Conservation (phyloP, 1,140 invertebrate species). For the Telenomus remus region DNA sequence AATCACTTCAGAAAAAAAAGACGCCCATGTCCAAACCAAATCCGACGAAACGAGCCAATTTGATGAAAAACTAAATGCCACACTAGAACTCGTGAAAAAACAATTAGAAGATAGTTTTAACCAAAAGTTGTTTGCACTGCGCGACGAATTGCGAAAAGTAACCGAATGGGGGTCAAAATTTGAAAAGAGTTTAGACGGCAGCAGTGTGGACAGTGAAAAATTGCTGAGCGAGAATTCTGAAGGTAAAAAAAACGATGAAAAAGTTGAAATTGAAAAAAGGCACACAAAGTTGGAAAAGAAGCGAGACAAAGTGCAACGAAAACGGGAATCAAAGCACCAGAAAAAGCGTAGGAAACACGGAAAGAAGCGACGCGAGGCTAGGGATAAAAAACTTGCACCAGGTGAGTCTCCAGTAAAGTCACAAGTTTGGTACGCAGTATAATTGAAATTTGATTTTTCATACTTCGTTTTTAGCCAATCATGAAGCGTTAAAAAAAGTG, state of each 20-base stretch:
- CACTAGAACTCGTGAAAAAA: conserved; percentile 52
- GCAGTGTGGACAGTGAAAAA: background rate
- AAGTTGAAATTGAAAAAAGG: background rate
- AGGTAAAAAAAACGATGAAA: background rate
- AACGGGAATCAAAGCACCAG: background rate
- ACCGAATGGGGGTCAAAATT: conserved; percentile 44
- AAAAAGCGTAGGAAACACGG: background rate
- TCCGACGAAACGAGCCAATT: no score
- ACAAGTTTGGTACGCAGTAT: no score
- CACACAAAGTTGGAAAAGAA: background rate
- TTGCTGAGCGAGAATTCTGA: background rate
- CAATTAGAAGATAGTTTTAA: conserved; percentile 56
- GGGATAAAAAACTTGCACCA: no score
- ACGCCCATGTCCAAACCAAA: no score
- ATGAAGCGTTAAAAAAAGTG: no score
- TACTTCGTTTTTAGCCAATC: no score
- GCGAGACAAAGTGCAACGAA: background rate
- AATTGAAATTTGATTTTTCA: no score
- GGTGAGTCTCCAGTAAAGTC: no score
- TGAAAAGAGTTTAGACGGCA: background rate
- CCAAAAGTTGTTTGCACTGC: conserved; percentile 61
- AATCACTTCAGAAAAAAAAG: no score
- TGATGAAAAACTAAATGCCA: conserved; percentile 1
- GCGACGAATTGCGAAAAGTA: conserved; percentile 61
- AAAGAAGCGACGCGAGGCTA: no score